phyloP scores from a whole-genome alignment of 2,797 vertebrate genomes.

The Rhincodon typus region DNA sequence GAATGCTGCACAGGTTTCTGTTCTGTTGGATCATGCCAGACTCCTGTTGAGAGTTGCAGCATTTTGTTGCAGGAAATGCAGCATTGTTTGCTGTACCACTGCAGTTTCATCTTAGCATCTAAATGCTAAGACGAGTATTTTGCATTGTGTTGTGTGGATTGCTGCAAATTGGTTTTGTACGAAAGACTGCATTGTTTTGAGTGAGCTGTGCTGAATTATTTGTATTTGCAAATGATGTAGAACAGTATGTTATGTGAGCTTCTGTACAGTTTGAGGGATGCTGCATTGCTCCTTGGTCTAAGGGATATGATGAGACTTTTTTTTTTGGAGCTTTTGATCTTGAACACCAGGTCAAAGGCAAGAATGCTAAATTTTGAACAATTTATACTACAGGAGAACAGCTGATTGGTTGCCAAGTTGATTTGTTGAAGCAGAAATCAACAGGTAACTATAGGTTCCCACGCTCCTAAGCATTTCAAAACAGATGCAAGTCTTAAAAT shows the following conservation, averaged over 20 bases:
- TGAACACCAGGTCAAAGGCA: neutral
- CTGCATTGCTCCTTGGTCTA: neutral
- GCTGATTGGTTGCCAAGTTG: neutral
- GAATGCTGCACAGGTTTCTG: neutral
- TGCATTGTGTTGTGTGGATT: neutral
- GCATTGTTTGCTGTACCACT: neutral
- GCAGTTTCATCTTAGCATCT: neutral
- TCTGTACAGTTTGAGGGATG: neutral
- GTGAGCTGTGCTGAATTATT: neutral
- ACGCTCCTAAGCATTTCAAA: neutral
- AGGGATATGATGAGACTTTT: neutral
- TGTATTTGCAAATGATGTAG: neutral
- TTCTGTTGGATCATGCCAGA: neutral
- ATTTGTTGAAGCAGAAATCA: neutral
- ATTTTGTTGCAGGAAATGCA: conserved; percentile 1
- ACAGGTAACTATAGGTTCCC: neutral
- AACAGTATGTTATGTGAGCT: neutral
- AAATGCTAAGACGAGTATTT: neutral
- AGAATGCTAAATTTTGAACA: neutral
- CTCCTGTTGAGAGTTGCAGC: neutral
- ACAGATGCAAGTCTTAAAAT: neutral
- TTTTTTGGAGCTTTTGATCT: neutral
- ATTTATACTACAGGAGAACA: neutral
- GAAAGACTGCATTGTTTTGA: neutral
- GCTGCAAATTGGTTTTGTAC: neutral